Conservation (phyloP, 1,140 invertebrate species). For the Ceratina australensis region DNA sequence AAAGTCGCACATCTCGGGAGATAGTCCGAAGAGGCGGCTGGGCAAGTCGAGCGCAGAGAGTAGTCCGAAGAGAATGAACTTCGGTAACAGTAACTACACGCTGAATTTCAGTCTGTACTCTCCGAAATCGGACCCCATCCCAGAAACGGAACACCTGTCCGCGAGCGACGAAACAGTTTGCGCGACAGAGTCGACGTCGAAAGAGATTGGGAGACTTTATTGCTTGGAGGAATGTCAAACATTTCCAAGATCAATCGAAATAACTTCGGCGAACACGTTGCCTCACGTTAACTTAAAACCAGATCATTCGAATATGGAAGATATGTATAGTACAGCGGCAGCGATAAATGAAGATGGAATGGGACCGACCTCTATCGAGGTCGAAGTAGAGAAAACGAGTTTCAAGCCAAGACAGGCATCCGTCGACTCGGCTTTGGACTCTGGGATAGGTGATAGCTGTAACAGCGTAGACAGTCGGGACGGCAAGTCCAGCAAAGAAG, state of each 20-base stretch:
- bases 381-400: slow-evolving; percentile 60
- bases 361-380: background rate
- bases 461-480: slow-evolving; percentile 75
- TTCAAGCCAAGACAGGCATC: slow-evolving; percentile 78
- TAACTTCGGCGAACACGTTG: slow-evolving; percentile 31
- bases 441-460: slow-evolving; percentile 80
- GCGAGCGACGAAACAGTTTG: slow-evolving; percentile 41
- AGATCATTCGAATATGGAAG: background rate
- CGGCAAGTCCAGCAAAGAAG: slow-evolving; percentile 60
- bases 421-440: slow-evolving; percentile 81
- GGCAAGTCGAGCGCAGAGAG: slow-evolving; percentile 72
- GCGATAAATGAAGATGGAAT: background rate
- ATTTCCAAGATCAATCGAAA: slow-evolving; percentile 68
- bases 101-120: slow-evolving; percentile 5
- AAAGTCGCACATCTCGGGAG: slow-evolving; percentile 66
- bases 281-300: slow-evolving; percentile 28
- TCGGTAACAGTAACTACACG: slow-evolving; percentile 32
- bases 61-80: slow-evolving; percentile 74
- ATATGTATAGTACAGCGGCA: background rate
- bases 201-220: slow-evolving; percentile 65
- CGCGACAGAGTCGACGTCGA: slow-evolving; percentile 60
- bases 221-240: slow-evolving; percentile 75
- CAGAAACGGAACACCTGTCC: slow-evolving; percentile 1
- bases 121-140: background rate
- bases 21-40: slow-evolving; percentile 71